Percentiles rank a stretch among this genome's conserved stretches.
phyloP scores from a whole-genome alignment of 2,113 vertebrate species.

The Chlamydotis undulata region DNA sequence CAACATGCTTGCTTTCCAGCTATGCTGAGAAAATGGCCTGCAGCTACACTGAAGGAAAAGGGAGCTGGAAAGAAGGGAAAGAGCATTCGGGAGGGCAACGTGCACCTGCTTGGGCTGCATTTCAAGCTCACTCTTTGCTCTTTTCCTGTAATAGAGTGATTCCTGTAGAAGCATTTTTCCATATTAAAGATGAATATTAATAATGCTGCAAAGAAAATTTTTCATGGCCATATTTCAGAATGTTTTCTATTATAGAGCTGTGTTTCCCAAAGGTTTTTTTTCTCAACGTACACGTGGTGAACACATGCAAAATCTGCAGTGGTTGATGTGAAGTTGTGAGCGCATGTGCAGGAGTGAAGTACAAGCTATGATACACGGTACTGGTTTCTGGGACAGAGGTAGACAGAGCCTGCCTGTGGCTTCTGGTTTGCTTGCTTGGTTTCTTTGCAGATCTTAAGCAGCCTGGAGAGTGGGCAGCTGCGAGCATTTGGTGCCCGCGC shows the following conservation, averaged over 20 bases:
- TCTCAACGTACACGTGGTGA: accelerated
- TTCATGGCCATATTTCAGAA: background rate
- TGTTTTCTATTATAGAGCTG: background rate
- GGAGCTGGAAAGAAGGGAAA: background rate
- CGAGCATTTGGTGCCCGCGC: accelerated
- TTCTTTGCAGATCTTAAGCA: background rate
- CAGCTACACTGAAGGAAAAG: background rate
- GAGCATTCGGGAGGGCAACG: background rate
- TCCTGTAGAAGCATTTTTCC: background rate
- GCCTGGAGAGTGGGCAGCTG: background rate
- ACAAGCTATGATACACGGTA: accelerated
- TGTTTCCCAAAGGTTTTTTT: background rate
- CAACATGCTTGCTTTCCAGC: background rate
- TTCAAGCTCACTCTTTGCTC: background rate
- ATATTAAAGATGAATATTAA: background rate
- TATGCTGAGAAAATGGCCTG: background rate
- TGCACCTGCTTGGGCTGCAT: background rate
- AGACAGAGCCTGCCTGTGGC: background rate
- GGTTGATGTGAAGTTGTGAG: background rate
- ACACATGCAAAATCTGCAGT: background rate
- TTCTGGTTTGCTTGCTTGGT: background rate
- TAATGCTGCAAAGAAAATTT: background rate
- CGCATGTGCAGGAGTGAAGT: accelerated
- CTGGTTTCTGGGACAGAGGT: background rate
- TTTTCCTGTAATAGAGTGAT: background rate